Evolutionary conservation across 2,113 vertebrate species (phyloP), one percentile per base, ranked within the genome.

Genomic region (Glaucidium brasilianum): DNA sequence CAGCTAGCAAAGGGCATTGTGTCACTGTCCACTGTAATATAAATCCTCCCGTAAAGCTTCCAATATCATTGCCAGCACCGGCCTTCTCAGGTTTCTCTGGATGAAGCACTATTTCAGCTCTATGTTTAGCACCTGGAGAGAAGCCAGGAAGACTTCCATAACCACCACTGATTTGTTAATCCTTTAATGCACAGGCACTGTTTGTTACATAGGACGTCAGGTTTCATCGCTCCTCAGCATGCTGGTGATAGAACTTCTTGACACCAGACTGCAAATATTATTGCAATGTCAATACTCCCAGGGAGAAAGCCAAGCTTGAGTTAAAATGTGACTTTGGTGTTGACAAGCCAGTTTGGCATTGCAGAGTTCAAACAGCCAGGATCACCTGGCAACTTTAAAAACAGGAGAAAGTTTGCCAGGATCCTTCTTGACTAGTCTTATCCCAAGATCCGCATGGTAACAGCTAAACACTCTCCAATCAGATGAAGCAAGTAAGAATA

Each of bases 101-200:
- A 82, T 69, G 89, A 95, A 95, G 84, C 81, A 69, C 69, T 91
- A 59, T 55, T 95, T 95, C 93, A 92, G 81, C 81, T 62, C 91
- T 59, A 15, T 43, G 94, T 73, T 94, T 67, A 90, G 81, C 41
- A 62, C 74, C 29, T 95, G 96, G 95, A 95, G 60, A 69, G 50
- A 85, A 88, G 92, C 97, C 97, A 97, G 91, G 88, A 88, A 97
- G 91, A 96, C 94, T 95, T 92, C 97, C 86, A 94, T 94, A 96
- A 90, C 86, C 80, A 89, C 43, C 85, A 62, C 89, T 91, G 95
- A 97, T 95, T 95, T 92, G 91, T 91, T 96, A 97, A 97, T 97
- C 96, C 86, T 63, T 95, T 95, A 97, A 96, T 90, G 96, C 87
- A 92, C 53, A 95, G 91, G 93, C 89, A 90, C 83, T 95, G 91